phyloP scores from a whole-genome alignment of 2,888 invertebrate genomes.

The Conus canariensis region DNA sequence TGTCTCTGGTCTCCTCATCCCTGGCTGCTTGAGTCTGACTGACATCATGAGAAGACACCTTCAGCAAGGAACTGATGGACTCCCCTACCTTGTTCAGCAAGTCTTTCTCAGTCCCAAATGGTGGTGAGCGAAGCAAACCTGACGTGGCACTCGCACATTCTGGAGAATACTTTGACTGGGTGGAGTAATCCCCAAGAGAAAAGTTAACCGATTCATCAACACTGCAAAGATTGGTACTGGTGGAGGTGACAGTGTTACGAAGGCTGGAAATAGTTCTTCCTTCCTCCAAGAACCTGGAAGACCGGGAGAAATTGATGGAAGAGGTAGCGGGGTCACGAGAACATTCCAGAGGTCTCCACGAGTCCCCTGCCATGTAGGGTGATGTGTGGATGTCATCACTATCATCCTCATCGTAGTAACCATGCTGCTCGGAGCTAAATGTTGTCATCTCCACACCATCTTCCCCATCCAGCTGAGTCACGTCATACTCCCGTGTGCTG shows the following conservation, averaged over 20 bases:
- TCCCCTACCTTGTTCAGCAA: slow-evolving; percentile 23
- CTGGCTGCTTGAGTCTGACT: not conserved
- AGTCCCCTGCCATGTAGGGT: not conserved
- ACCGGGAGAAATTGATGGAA: not conserved
- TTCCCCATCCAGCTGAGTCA: slow-evolving; percentile 42
- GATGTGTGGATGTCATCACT: not conserved
- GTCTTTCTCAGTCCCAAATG: slow-evolving; percentile 40
- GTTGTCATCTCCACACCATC: slow-evolving; percentile 35
- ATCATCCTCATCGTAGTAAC: not conserved
- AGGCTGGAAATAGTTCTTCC: slow-evolving; percentile 17
- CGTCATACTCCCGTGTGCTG: slow-evolving; percentile 46
- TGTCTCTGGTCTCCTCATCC: not conserved
- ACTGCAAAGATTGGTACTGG: not conserved
- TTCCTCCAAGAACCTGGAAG: slow-evolving; percentile 13
- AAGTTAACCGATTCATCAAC: slow-evolving; percentile 30
- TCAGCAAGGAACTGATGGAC: not conserved
- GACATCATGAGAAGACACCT: slow-evolving; percentile 17
- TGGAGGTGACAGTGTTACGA: not conserved
- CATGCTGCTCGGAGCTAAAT: slow-evolving; percentile 10
- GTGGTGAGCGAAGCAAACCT: slow-evolving; percentile 41
- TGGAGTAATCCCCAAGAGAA: slow-evolving; percentile 53
- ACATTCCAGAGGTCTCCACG: not conserved
- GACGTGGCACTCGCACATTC: not conserved
- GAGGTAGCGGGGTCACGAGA: not conserved
- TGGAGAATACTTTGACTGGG: not conserved